These are phyloP conservation scores for Rhadina sibilatrix DNA, from an alignment of 2,113 vertebrate species.

Conservation along the genomic window DNA sequence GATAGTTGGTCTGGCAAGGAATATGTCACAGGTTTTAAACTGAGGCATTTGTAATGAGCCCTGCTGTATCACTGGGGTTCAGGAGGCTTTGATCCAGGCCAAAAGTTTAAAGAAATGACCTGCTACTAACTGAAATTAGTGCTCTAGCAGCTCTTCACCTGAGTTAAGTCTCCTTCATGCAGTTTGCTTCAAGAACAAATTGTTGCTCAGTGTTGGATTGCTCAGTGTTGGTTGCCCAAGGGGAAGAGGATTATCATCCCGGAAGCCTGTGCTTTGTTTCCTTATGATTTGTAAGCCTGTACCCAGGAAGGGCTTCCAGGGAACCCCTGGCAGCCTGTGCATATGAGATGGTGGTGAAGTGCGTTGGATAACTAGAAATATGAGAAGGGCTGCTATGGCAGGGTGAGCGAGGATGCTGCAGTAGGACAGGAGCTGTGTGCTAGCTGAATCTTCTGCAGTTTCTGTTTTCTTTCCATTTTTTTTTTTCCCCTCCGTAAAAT, in stretches of 20 bases:
- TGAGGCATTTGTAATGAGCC: neutral
- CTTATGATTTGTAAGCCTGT: neutral
- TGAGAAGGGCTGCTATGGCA: neutral
- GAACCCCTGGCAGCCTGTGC: neutral
- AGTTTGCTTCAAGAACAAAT: neutral
- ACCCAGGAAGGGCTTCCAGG: neutral
- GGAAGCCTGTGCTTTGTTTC: neutral
- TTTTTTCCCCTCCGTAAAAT: neutral
- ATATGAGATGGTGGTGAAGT: neutral
- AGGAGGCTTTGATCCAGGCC: neutral
- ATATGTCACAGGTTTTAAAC: neutral
- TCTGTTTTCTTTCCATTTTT: neutral
- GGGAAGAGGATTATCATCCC: neutral
- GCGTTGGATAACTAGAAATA: neutral
- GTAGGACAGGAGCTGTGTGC: neutral
- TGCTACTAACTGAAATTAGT: neutral
- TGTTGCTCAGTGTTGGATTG: neutral
- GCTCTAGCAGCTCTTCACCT: neutral
- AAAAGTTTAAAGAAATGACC: neutral
- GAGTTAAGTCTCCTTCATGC: neutral
- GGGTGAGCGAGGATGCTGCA: neutral
- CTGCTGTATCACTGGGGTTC: neutral
- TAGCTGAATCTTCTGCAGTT: neutral
- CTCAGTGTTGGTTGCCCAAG: neutral
- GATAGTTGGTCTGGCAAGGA: neutral